Conservation (phyloP, 2,888 invertebrate species). For the Sphaerophoria rueppellii region DNA sequence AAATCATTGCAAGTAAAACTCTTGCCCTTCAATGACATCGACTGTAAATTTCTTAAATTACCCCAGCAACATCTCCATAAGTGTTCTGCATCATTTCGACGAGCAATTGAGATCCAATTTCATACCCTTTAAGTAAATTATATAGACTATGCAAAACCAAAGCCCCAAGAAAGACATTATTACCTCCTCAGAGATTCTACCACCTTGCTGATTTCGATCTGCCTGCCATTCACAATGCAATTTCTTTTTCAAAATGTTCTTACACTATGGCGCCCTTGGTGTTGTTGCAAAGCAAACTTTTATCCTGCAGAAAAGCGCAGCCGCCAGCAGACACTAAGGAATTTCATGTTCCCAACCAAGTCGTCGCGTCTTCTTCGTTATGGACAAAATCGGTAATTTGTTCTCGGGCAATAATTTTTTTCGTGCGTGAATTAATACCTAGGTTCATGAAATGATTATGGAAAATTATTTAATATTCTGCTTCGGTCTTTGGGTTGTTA, state of each 20-base stretch:
- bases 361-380: constrained; percentile 63
- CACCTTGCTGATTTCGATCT: neutral
- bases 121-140: constrained; percentile 22
- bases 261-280: constrained; percentile 31
- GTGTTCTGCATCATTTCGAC: neutral
- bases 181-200: constrained; percentile 8
- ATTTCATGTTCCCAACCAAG: constrained; percentile 62
- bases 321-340: constrained; percentile 46
- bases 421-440: constrained; percentile 66
- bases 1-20: no score
- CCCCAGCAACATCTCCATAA: neutral
- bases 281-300: neutral
- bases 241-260: neutral
- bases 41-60: no score
- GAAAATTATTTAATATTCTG: constrained; percentile 73
- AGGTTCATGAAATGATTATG: constrained; percentile 63
- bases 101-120: constrained; percentile 8
- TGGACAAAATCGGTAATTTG: constrained; percentile 67
- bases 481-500: constrained; percentile 61
- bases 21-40: no score
- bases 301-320: neutral
- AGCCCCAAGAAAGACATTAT: constrained; percentile 16
- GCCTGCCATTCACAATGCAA: neutral
- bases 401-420: constrained; percentile 49
- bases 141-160: constrained; percentile 6